Percentiles rank a stretch among this genome's conserved stretches.
These are phyloP conservation scores for Pardalotus punctatus DNA, from an alignment of 2,113 vertebrate species.

Conservation along the genomic window DNA sequence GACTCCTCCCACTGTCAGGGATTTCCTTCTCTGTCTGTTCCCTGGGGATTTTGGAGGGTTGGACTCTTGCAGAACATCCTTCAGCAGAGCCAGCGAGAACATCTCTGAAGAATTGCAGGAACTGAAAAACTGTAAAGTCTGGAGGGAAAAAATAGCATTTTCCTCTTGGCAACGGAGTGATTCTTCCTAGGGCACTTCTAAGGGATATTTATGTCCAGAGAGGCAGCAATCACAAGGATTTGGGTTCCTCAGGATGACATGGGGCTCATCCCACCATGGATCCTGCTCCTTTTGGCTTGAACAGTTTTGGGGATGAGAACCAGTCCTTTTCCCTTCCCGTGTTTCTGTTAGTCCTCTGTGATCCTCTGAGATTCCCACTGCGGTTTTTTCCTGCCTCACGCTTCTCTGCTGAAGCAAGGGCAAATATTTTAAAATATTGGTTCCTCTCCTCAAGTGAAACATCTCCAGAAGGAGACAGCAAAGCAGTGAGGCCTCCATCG, in stretches of 20 bases:
- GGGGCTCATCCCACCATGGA: fast-evolving
- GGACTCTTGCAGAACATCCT: neutral
- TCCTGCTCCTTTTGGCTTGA: neutral
- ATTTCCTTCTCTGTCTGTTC: neutral
- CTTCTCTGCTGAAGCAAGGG: neutral
- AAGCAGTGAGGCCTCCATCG: fast-evolving
- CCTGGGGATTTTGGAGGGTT: neutral
- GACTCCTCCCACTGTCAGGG: neutral
- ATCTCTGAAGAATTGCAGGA: neutral
- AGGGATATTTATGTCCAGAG: neutral
- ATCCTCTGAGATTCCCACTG: fast-evolving
- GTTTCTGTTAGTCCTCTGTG: neutral
- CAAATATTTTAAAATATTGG: neutral
- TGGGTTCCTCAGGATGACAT: fast-evolving
- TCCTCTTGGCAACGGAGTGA: neutral
- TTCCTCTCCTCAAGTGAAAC: neutral
- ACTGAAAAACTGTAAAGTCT: neutral
- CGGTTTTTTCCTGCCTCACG: neutral
- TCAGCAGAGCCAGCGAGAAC: neutral
- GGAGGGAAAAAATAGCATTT: neutral
- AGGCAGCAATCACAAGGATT: neutral
- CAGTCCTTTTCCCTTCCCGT: neutral
- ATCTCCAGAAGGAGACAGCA: neutral
- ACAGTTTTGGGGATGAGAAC: neutral
- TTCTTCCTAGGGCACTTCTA: neutral